Evolutionary conservation across 2,113 vertebrate species (phyloP).

Genomic region (Polypterus bichir): DNA sequence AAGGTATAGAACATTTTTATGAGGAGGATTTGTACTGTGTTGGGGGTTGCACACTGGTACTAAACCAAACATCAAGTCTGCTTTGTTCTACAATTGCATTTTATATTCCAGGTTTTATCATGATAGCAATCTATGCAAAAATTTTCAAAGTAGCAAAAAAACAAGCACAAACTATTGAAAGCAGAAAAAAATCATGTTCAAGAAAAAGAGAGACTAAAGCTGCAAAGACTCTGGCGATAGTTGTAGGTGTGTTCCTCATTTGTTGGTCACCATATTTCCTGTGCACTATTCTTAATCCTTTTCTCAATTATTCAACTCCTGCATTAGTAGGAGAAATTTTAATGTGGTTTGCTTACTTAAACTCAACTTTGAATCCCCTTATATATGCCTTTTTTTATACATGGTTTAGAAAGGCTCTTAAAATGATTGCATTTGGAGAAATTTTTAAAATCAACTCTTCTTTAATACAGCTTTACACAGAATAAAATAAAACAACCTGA

Average conservation of each 20-base stretch:
- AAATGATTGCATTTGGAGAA: not conserved
- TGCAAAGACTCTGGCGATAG: constrained; percentile 5
- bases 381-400: constrained; percentile 5
- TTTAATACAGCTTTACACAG: not conserved
- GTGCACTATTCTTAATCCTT: not conserved
- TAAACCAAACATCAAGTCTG: not conserved
- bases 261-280: constrained; percentile 7
- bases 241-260: constrained; percentile 5
- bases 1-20: not conserved
- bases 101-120: constrained; percentile 4
- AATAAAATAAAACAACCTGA: not conserved
- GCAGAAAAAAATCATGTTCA: not conserved
- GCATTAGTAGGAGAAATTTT: not conserved
- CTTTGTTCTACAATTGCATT: not conserved
- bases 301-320: not conserved
- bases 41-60: not conserved
- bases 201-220: constrained; percentile 2
- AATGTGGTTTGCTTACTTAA: constrained; percentile 4
- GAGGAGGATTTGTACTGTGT: not conserved
- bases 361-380: constrained; percentile 7
- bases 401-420: constrained; percentile 3
- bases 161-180: not conserved
- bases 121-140: constrained; percentile 1
- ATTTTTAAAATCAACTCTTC: constrained; percentile 1
- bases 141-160: constrained; percentile 2